These are phyloP conservation scores for Trachelus troglodyta DNA, from an alignment of 2,888 invertebrate species.

Conservation along the genomic window DNA sequence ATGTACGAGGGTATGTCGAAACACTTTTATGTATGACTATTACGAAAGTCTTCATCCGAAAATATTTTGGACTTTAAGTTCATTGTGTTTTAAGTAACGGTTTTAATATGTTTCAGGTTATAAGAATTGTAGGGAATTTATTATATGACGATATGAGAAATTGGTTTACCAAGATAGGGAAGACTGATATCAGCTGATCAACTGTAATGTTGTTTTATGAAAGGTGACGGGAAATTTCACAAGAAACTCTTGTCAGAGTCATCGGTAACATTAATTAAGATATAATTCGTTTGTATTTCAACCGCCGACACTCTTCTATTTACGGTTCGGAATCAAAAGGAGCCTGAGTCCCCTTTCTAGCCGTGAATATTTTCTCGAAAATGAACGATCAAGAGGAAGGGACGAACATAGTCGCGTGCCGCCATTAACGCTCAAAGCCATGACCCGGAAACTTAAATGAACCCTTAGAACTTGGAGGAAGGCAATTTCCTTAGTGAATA, in stretches of 20 bases:
- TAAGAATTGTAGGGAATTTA: background rate
- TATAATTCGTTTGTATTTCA: too few relatives aligned
- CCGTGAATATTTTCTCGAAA: background rate
- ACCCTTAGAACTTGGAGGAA: conserved; percentile 42
- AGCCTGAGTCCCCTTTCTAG: background rate
- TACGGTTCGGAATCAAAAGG: background rate
- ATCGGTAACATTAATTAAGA: too few relatives aligned
- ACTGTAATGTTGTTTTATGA: too few relatives aligned
- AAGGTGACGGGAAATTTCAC: too few relatives aligned
- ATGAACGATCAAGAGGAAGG: background rate
- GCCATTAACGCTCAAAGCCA: conserved; percentile 29
- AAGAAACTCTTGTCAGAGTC: too few relatives aligned
- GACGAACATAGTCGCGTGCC: conserved; percentile 5
- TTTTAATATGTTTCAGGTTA: background rate
- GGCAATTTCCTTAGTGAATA: conserved; percentile 40
- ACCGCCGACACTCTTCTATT: background rate
- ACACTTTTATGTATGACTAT: background rate
- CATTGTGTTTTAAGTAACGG: background rate
- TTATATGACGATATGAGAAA: background rate
- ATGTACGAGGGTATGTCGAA: background rate
- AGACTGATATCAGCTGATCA: too few relatives aligned
- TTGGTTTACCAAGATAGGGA: background rate
- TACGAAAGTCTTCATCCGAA: background rate
- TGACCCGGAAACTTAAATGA: conserved; percentile 52
- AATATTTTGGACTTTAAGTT: background rate